Evolutionary conservation across 2,888 invertebrate species (phyloP).

Genomic region (Drosophila rubida): DNA sequence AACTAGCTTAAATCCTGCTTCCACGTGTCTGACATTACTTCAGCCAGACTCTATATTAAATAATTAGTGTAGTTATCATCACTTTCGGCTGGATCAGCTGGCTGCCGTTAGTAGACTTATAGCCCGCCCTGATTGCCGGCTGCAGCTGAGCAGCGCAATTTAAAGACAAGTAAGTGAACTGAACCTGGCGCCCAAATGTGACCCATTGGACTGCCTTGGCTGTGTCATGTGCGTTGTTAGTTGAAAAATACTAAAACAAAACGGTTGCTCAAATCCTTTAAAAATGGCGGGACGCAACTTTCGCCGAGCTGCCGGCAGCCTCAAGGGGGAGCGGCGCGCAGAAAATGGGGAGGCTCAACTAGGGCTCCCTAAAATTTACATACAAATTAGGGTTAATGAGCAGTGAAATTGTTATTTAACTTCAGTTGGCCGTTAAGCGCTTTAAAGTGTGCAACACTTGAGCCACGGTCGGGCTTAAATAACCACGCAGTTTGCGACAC

Average conservation of each 20-base stretch:
- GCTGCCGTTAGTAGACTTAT: background rate
- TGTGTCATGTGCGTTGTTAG: conserved; percentile 61
- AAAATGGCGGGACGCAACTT: conserved; percentile 47
- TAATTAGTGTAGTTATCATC: background rate
- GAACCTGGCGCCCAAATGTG: background rate
- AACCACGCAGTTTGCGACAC: conserved; percentile 70
- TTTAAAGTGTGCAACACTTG: conserved; percentile 71
- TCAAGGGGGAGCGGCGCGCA: background rate
- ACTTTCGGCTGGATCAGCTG: background rate
- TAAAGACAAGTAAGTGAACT: background rate
- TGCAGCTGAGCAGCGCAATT: conserved; percentile 2
- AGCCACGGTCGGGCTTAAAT: conserved; percentile 40
- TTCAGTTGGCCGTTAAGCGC: conserved; percentile 73
- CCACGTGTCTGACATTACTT: background rate
- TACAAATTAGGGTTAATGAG: conserved; percentile 83
- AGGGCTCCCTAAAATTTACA: conserved; percentile 74
- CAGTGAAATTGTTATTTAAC: conserved; percentile 83
- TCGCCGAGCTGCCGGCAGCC: background rate
- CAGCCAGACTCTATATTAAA: background rate
- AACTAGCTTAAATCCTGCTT: too few relatives aligned
- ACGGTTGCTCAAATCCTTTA: conserved; percentile 61
- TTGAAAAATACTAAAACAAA: conserved; percentile 66
- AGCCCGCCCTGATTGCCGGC: background rate
- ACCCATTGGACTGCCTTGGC: background rate
- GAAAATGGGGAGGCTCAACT: conserved; percentile 32